These are phyloP conservation scores for Archocentrus centrarchus DNA, from an alignment of 2,113 vertebrate species.

Conservation along the genomic window DNA sequence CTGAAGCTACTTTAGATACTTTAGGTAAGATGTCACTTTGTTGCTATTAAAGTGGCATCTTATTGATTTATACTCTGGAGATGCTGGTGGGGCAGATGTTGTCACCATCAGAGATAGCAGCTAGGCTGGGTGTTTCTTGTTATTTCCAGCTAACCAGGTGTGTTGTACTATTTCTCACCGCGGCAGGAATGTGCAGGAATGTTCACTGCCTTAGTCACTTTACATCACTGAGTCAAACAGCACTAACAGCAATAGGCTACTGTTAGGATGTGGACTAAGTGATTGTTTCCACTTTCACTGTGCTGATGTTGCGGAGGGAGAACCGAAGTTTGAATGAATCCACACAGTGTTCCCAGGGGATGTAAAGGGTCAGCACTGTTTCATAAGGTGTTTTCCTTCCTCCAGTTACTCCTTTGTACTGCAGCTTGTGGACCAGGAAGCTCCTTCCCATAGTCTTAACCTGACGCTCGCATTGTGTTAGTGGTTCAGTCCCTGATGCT, in stretches of 20 bases:
- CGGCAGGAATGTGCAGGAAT: too few relatives aligned
- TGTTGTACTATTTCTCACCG: not conserved
- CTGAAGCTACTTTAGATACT: not conserved
- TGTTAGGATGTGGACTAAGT: not conserved
- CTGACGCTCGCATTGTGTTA: not conserved
- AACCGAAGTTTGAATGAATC: conserved; percentile 42
- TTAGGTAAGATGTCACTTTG: too few relatives aligned
- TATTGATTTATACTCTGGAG: not conserved
- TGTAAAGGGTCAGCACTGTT: conserved; percentile 35
- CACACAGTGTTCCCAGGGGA: conserved; percentile 17
- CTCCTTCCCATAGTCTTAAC: conserved; percentile 19
- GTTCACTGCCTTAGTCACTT: not conserved
- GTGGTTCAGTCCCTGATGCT: not conserved
- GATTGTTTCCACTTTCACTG: conserved; percentile 34
- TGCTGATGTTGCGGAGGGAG: conserved; percentile 26
- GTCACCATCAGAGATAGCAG: not conserved
- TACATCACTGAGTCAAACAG: not conserved
- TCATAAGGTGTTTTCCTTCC: conserved; percentile 64
- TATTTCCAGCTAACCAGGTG: not conserved
- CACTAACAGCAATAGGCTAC: not conserved
- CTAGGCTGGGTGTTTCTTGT: not conserved
- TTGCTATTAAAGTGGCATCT: not conserved
- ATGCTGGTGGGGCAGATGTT: not conserved
- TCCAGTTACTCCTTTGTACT: conserved; percentile 30
- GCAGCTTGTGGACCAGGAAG: not conserved